Evolutionary conservation across 2,113 vertebrate genomes (phyloP).

Genomic region (Tragelaphus strepsiceros): DNA sequence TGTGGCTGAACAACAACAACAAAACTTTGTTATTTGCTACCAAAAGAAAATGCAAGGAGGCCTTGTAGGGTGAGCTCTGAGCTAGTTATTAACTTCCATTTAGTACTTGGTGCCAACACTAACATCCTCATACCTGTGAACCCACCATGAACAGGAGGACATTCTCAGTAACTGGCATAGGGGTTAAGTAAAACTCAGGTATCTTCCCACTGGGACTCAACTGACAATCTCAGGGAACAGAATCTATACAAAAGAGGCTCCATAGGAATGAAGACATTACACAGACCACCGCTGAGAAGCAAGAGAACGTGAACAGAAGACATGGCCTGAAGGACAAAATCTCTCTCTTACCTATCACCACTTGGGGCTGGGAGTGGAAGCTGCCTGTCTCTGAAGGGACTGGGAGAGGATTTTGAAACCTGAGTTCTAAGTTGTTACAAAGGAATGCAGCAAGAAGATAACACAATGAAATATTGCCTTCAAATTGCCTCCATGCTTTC

Average conservation of each 20-base stretch:
- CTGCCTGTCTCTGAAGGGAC: neutral
- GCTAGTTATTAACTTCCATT: neutral
- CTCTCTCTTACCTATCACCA: neutral
- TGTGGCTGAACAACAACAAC: neutral
- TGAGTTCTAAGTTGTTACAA: neutral
- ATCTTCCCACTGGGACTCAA: neutral
- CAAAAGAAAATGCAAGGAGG: neutral
- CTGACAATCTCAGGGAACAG: neutral
- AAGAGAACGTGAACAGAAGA: neutral
- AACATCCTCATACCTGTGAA: neutral
- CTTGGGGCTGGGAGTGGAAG: neutral
- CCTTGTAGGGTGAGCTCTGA: neutral
- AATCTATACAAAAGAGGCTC: neutral
- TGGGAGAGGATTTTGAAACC: neutral
- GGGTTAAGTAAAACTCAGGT: neutral
- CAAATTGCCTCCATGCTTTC: neutral
- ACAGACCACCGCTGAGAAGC: neutral
- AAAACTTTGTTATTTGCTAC: neutral
- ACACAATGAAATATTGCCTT: neutral
- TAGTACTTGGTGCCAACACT: neutral
- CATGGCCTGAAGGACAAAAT: neutral
- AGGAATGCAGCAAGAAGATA: neutral
- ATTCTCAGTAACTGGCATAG: neutral
- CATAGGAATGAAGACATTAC: neutral
- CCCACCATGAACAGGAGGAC: neutral